These are phyloP conservation scores for Trichosurus vulpecula DNA, from an alignment of 2,797 vertebrate species.

Conservation along the genomic window DNA sequence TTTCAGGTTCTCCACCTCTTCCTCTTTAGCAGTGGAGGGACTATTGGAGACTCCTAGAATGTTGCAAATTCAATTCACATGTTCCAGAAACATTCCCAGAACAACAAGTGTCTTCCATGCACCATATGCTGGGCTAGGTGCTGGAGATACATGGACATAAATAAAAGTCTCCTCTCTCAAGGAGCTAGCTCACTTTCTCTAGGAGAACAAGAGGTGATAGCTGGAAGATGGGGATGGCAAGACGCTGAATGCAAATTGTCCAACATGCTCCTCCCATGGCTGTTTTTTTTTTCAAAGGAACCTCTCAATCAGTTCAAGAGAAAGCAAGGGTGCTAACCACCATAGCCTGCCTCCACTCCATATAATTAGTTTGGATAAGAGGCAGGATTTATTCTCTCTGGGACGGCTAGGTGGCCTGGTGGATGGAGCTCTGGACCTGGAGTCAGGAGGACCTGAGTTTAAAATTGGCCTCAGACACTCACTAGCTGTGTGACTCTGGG, in stretches of 20 bases:
- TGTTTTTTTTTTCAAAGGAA: neutral
- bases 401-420: neutral
- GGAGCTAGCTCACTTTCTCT: neutral
- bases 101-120: neutral
- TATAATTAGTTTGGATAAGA: too few species aligned
- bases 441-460: neutral
- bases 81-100: neutral
- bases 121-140: neutral
- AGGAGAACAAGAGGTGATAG: neutral
- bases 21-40: neutral
- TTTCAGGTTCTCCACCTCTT: neutral
- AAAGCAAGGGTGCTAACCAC: neutral
- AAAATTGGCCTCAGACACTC: neutral
- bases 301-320: conserved; percentile 6
- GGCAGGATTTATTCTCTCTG: too few species aligned
- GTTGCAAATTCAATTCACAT: neutral
- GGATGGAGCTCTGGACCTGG: neutral
- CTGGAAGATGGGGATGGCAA: neutral
- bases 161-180: neutral
- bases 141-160: neutral
- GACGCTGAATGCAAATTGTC: conserved; percentile 18
- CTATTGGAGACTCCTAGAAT: neutral
- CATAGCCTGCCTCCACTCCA: too few species aligned
- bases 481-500: neutral
- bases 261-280: conserved; percentile 42